Conservation (phyloP, 1,140 invertebrate genomes). For the Drosophila tropicalis region DNA sequence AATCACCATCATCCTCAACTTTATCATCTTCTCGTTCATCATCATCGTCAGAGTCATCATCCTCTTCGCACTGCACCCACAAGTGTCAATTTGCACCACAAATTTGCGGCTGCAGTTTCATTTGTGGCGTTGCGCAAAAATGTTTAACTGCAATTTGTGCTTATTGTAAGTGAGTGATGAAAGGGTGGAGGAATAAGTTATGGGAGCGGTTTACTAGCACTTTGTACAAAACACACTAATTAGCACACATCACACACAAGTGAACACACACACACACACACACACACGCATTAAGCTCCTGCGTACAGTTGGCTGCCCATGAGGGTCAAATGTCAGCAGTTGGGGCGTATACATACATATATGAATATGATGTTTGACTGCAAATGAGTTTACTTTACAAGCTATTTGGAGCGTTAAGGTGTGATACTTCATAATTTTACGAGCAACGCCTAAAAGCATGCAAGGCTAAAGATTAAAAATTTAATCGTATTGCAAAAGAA, state of each 20-base stretch:
- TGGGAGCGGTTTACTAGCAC: slow-evolving; percentile 1
- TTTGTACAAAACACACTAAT: slow-evolving; percentile 36
- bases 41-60: slow-evolving; percentile 31
- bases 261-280: slow-evolving; percentile 10
- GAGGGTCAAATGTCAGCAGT: slow-evolving; percentile 49
- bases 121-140: slow-evolving; percentile 51
- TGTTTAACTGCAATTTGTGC: slow-evolving; percentile 55
- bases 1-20: slow-evolving; percentile 25
- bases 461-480: slow-evolving; percentile 1
- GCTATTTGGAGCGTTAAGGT: slow-evolving; percentile 45
- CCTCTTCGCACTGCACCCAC: slow-evolving; percentile 36
- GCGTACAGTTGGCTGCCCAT: not conserved
- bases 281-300: not conserved
- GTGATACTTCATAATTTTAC: slow-evolving; percentile 7
- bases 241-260: slow-evolving; percentile 47
- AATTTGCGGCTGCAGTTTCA: slow-evolving; percentile 53
- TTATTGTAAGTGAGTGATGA: slow-evolving; percentile 7
- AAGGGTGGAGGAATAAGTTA: not conserved
- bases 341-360: not conserved
- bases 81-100: slow-evolving; percentile 40
- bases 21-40: slow-evolving; percentile 26
- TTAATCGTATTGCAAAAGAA: not conserved
- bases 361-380: slow-evolving; percentile 50
- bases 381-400: slow-evolving; percentile 6
- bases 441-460: slow-evolving; percentile 36